phyloP scores from a whole-genome alignment of 1,140 invertebrate genomes.

The Camponotus pennsylvanicus region DNA sequence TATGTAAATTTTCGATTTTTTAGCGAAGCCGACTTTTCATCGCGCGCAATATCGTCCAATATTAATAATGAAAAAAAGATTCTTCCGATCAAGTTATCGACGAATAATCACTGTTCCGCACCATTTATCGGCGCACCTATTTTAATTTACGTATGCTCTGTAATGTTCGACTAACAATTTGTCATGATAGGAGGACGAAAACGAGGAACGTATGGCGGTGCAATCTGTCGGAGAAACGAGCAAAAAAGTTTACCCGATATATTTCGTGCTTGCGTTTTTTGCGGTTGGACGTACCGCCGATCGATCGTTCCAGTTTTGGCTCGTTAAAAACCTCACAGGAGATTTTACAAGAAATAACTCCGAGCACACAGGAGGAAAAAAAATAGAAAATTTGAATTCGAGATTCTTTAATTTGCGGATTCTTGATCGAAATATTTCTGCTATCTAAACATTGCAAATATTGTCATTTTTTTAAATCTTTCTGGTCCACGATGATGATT shows the following conservation, averaged over 20 bases:
- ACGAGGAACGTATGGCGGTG: conserved; percentile 58
- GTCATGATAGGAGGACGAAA: conserved; percentile 55
- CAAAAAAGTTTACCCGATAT: conserved; percentile 57
- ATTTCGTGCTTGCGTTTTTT: conserved; percentile 60
- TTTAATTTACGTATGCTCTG: conserved; percentile 32
- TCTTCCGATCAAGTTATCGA: neutral
- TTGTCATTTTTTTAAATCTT: neutral
- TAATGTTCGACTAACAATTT: conserved; percentile 58
- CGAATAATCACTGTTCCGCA: neutral
- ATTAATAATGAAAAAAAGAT: neutral
- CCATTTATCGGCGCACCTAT: neutral
- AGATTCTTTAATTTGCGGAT: conserved; percentile 29
- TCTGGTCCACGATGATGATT: neutral
- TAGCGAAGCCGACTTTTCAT: neutral
- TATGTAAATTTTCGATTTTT: neutral
- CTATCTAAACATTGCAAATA: neutral
- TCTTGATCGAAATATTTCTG: neutral
- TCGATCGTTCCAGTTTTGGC: conserved; percentile 60
- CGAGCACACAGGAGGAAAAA: neutral
- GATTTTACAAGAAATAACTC: conserved; percentile 58
- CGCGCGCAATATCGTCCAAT: neutral
- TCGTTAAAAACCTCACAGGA: conserved; percentile 50
- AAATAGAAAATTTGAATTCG: neutral
- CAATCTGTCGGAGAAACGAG: conserved; percentile 59
- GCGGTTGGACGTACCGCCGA: conserved; percentile 40